Evolutionary conservation across 2,797 vertebrate genomes (phyloP), one percentile per base, ranked within the genome.

Genomic region (Sorex maritimensis): DNA sequence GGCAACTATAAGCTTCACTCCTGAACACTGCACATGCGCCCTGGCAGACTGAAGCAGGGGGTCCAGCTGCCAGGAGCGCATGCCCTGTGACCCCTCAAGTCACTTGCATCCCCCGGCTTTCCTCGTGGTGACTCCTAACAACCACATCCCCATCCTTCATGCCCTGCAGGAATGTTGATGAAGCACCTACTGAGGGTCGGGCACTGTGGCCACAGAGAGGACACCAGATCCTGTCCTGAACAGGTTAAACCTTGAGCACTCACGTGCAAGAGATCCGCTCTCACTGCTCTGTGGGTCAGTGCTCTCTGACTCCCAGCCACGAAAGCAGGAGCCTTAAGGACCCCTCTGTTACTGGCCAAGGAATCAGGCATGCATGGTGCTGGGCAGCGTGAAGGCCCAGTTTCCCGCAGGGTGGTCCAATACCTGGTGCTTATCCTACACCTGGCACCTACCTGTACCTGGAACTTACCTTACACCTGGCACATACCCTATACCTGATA

Each of bases 351-450:
- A 44, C 80, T 30, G 1, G 34, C 13, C 61, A 87, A 61, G 49
- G 74, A 85, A 84, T 75, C 41, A 11, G 89, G 55, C 78, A 41
- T 38, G 67, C 61, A 38, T 26, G 87, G 30, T 93, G 55, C 72
- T 55, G 90, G 92, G 79, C 63, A 88, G 52, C 52, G 79, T 6
- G 11, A 71, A 61, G 28, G 68, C 38, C 49, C 67, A 88, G 77
- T 74, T 14, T 83, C 65, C 12, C 68, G 72, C 86, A 65, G 13
- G 24, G 49, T 82, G 19, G 52, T 49, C 58, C 58, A 3, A 4
- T 61, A 19, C 1, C 58, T 61, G 58, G 5, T 61, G 21, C 58
- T 23, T 61, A 61, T 17, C 17, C 52, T 14, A 55, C 14, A 55
- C 17, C 58, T 61, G 15, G 58, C 21, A 61, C 49, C 49, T 61